Conservation (phyloP, 2,113 vertebrate genomes). For the Xenopus laevis region DNA sequence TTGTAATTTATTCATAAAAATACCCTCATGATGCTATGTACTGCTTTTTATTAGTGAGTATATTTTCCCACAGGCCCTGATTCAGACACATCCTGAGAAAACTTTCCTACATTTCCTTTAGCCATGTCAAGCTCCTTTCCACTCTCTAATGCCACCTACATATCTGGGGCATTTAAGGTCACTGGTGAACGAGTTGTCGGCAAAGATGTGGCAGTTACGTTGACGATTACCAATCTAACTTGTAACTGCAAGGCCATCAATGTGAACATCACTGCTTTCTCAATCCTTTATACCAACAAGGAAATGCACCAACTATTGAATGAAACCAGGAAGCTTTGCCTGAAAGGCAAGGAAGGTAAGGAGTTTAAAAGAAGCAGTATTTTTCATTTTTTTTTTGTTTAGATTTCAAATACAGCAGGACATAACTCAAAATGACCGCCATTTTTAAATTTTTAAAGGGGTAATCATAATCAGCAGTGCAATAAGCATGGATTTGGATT, state of each 20-base stretch:
- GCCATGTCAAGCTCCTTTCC: conserved; percentile 6
- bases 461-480: too few species aligned
- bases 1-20: too few species aligned
- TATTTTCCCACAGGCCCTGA: too few species aligned
- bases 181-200: conserved; percentile 54
- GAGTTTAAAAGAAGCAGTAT: too few species aligned
- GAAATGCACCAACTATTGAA: conserved; percentile 63
- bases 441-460: too few species aligned
- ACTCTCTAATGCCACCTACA: neutral
- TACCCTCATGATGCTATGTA: too few species aligned
- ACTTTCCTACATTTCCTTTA: neutral
- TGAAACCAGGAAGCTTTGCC: conserved; percentile 48
- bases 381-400: too few species aligned
- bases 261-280: conserved; percentile 67
- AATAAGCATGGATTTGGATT: too few species aligned
- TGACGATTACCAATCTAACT: conserved; percentile 61
- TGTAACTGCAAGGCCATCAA: conserved; percentile 49
- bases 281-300: conserved; percentile 66
- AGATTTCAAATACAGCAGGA: too few species aligned
- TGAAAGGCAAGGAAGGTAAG: conserved; percentile 66
- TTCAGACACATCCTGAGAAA: too few species aligned
- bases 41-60: too few species aligned
- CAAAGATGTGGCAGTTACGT: conserved; percentile 58
- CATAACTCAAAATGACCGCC: too few species aligned
- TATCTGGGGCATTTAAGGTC: conserved; percentile 63